Evolutionary conservation across 53 echinoderm and acorn worm species (phyloP).

Genomic region (Apostichopus leukothele): DNA sequence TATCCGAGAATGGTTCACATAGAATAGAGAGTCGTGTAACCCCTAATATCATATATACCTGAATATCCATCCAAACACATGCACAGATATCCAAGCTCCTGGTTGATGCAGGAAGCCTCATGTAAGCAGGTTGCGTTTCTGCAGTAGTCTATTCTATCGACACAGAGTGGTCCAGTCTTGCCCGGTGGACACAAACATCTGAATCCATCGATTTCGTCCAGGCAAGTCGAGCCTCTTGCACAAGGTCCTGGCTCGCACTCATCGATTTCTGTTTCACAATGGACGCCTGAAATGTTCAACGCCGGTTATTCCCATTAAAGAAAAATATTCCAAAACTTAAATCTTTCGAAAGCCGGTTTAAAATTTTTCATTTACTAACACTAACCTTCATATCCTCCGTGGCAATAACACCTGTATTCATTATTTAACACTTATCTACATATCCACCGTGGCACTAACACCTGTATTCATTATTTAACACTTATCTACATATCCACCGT

Average conservation of each 20-base stretch:
- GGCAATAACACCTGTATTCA: neutral
- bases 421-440: neutral
- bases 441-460: too few relatives aligned
- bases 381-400: slow-evolving; percentile 25
- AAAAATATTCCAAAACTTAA: too few relatives aligned
- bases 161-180: slow-evolving; percentile 46
- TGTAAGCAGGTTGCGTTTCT: slow-evolving; percentile 33
- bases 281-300: slow-evolving; percentile 43
- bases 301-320: too few relatives aligned
- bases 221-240: slow-evolving; percentile 2
- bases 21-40: too few relatives aligned
- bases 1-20: too few relatives aligned
- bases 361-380: too few relatives aligned
- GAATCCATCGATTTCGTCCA: slow-evolving; percentile 20
- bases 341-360: too few relatives aligned
- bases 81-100: slow-evolving; percentile 37
- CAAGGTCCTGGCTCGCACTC: slow-evolving; percentile 44
- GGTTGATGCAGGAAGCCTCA: slow-evolving; percentile 37
- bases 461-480: too few relatives aligned
- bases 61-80: slow-evolving; percentile 46
- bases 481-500: too few relatives aligned
- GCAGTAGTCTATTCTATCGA: slow-evolving; percentile 44
- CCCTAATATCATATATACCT: slow-evolving; percentile 28
- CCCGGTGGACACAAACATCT: slow-evolving; percentile 34
- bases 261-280: slow-evolving; percentile 51